Percentiles rank a stretch among this genome's conserved stretches.
Evolutionary conservation across 2,797 vertebrate genomes (phyloP).

Genomic region (Poecilia wingei): DNA sequence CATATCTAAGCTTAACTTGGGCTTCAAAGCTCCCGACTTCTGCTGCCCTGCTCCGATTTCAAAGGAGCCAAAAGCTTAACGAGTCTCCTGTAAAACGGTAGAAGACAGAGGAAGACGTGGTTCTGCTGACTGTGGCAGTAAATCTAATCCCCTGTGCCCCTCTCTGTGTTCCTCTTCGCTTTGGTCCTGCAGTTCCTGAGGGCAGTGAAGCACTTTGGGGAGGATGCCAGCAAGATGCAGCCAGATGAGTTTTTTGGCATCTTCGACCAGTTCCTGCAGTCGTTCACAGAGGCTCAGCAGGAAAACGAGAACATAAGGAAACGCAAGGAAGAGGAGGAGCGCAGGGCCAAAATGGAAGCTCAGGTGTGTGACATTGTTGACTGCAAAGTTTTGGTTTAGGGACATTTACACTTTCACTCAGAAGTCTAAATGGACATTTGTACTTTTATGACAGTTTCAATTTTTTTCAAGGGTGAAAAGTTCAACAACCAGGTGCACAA

Average conservation of each 20-base stretch:
- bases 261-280: slow-evolving; percentile 98
- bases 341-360: slow-evolving; percentile 92
- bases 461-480: not conserved
- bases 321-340: slow-evolving; percentile 96
- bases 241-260: slow-evolving; percentile 99
- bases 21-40: slow-evolving; percentile 64
- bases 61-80: slow-evolving; percentile 65
- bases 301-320: slow-evolving; percentile 96
- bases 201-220: slow-evolving; percentile 94
- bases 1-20: slow-evolving; percentile 62
- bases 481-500: not conserved
- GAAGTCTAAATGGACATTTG: not conserved
- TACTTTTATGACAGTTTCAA: not conserved
- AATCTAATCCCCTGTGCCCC: slow-evolving; percentile 53
- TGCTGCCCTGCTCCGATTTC: slow-evolving; percentile 66
- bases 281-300: slow-evolving; percentile 92
- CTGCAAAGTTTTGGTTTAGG: not conserved
- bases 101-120: slow-evolving; percentile 44
- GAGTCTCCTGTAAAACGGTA: slow-evolving; percentile 67
- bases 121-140: slow-evolving; percentile 54
- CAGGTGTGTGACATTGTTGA: slow-evolving; percentile 81
- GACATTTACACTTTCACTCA: not conserved
- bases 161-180: slow-evolving; percentile 36
- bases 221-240: slow-evolving; percentile 92
- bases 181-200: slow-evolving; percentile 85